Evolutionary conservation across 2,797 vertebrate species (phyloP).

Genomic region (Aphelocoma californica): DNA sequence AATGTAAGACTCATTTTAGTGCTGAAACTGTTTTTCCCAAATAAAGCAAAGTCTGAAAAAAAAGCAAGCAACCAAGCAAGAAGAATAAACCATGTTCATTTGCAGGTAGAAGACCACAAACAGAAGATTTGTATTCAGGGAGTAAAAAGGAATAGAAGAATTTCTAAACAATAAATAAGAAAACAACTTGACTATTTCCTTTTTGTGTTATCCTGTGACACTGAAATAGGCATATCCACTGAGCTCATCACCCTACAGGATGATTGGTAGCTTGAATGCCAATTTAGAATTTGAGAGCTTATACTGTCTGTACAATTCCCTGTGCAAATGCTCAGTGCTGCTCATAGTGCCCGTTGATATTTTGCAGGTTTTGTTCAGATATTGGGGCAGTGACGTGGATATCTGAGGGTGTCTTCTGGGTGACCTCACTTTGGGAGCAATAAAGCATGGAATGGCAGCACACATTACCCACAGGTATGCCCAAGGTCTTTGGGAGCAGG

Average conservation of each 20-base stretch:
- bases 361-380: background rate
- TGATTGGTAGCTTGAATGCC: background rate
- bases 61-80: background rate
- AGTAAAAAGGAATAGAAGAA: background rate
- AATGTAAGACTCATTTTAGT: background rate
- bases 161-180: background rate
- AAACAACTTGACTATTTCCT: background rate
- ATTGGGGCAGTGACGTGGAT: background rate
- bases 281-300: background rate
- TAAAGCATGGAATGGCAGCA: background rate
- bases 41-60: background rate
- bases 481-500: background rate
- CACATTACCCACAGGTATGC: background rate
- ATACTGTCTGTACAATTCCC: background rate
- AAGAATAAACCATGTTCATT: background rate
- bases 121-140: background rate
- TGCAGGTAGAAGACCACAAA: background rate
- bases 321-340: background rate
- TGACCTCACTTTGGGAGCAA: background rate
- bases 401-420: background rate
- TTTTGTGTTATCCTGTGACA: background rate
- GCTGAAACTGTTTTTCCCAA: background rate
- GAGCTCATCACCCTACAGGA: background rate
- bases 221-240: background rate
- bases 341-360: background rate